A percentile compares a stretch with the other conserved stretches of the same genome.
Evolutionary conservation across 2,888 invertebrate species (phyloP).

Genomic region (Tuberolachnus salignus): DNA sequence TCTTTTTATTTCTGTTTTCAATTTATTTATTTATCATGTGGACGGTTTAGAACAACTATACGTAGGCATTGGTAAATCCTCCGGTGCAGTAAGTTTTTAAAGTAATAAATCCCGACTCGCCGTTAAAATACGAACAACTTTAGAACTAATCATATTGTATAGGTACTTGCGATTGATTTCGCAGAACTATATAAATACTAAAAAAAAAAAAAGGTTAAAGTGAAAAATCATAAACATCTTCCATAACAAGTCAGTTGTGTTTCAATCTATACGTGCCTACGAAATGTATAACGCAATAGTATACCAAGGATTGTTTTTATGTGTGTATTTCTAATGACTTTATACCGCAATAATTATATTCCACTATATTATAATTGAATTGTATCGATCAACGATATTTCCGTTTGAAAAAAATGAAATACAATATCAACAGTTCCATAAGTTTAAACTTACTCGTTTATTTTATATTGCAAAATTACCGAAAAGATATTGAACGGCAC

Average conservation of each 20-base stretch:
- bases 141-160: neutral
- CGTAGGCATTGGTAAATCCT: too few species aligned
- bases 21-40: neutral
- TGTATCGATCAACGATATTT: too few species aligned
- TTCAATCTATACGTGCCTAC: neutral
- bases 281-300: neutral
- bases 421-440: too few species aligned
- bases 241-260: neutral
- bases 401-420: too few species aligned
- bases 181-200: neutral
- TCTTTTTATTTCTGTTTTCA: neutral
- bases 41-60: neutral
- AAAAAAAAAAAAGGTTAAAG: slow-evolving; percentile 3
- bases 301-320: neutral
- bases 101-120: neutral
- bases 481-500: too few species aligned
- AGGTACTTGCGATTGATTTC: neutral
- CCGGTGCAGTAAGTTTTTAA: neutral
- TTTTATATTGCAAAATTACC: too few species aligned
- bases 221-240: too few species aligned
- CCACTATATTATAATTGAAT: too few species aligned
- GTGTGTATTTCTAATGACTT: too few species aligned
- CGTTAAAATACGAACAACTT: neutral
- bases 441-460: too few species aligned
- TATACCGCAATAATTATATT: too few species aligned